These are phyloP conservation scores for Synergus itoensis DNA, from an alignment of 2,888 invertebrate genomes.

Conservation along the genomic window DNA sequence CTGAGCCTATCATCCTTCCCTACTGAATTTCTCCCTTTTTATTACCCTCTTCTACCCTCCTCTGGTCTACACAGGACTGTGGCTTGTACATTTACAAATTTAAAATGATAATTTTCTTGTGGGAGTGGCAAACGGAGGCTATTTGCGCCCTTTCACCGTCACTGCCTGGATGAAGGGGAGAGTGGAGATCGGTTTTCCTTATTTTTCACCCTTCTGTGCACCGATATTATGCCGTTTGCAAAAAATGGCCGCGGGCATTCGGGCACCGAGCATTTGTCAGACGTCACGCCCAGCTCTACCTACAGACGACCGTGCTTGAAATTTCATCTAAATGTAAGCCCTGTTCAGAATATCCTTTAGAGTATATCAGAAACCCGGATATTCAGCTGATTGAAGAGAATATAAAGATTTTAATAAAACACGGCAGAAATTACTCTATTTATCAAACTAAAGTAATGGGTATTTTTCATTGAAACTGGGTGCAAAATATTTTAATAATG, in stretches of 20 bases:
- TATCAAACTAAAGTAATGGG: too few relatives aligned
- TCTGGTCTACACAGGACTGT: slow-evolving; percentile 46
- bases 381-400: background rate
- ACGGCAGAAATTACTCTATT: too few relatives aligned
- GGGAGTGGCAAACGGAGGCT: slow-evolving; percentile 65
- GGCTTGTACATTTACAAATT: slow-evolving; percentile 71
- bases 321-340: slow-evolving; percentile 2
- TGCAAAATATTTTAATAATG: too few relatives aligned
- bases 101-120: slow-evolving; percentile 70
- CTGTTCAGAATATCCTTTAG: background rate
- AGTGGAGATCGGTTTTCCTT: slow-evolving; percentile 43
- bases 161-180: background rate
- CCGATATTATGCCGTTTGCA: slow-evolving; percentile 55
- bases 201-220: slow-evolving; percentile 50
- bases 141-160: slow-evolving; percentile 64
- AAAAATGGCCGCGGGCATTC: slow-evolving; percentile 48
- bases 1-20: slow-evolving; percentile 66
- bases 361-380: background rate
- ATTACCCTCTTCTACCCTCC: slow-evolving; percentile 19
- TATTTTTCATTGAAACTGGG: too few relatives aligned
- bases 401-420: too few relatives aligned
- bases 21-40: slow-evolving; percentile 56
- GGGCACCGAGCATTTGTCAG: slow-evolving; percentile 61
- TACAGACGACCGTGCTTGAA: slow-evolving; percentile 24
- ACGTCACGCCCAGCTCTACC: slow-evolving; percentile 60